Conservation (phyloP, 2,113 vertebrate species). For the Propithecus coquereli region DNA sequence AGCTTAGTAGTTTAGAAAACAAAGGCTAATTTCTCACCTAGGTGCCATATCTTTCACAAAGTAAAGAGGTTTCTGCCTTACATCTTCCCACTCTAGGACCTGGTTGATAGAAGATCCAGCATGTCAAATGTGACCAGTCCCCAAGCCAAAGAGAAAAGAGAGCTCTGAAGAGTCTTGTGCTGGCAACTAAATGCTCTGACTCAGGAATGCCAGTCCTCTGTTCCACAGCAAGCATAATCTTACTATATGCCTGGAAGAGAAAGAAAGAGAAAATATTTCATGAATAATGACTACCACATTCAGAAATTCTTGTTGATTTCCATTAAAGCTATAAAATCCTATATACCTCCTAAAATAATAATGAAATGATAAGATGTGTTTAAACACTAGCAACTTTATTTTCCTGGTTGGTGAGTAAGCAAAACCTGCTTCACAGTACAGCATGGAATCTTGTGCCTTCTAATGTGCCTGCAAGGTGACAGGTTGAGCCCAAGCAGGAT, state of each 20-base stretch:
- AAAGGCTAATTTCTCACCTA: neutral
- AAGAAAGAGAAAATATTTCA: neutral
- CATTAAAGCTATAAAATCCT: neutral
- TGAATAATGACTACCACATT: neutral
- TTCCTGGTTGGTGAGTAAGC: neutral
- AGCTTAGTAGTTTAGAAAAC: neutral
- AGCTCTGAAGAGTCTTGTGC: neutral
- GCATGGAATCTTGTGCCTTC: neutral
- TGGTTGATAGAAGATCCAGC: neutral
- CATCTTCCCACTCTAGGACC: neutral
- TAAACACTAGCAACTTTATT: neutral
- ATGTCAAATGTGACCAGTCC: neutral
- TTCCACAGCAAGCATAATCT: neutral
- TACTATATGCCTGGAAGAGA: neutral
- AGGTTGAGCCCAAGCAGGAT: neutral
- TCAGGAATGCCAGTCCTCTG: neutral
- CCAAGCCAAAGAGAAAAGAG: neutral
- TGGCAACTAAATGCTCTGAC: neutral
- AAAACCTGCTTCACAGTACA: neutral
- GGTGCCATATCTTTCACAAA: neutral
- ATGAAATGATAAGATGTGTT: neutral
- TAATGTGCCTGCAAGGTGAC: accelerated
- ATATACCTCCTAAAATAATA: neutral
- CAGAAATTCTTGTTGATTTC: neutral
- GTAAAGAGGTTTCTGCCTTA: neutral